Base-by-base conservation (phyloP, 2,113 vertebrate genomes). In the Trogon surrucura region DNA sequence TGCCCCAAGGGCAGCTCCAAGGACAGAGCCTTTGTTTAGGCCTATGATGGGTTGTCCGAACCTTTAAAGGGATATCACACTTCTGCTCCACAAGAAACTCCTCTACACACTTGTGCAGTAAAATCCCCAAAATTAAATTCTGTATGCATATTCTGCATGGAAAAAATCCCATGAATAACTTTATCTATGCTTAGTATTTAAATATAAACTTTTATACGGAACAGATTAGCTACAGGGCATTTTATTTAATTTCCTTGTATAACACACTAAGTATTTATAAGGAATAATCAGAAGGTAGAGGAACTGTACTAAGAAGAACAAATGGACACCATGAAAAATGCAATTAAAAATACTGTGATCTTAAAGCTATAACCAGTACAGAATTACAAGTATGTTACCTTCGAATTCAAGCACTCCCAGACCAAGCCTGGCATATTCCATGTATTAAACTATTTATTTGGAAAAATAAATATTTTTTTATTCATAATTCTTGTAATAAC, bases 221-320 rank as follows among this genome's bases (percentile, higher is more conserved):
- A 71, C 90, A 73, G 62, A 81, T 92, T 67, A 77, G 50, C 89
- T 80, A 56, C 10, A 92, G 73, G 44, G 36, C 80, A 91, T 91
- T 97, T 97, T 81, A 95, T 91, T 96, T 92, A 45, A 96, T 95
- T 96, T 96, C 78, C 88, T 65, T 83, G 67, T 80, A 74, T 34
- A 94, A 60, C n/a, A 32, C 47, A 92, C 83, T 79, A 89, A 91
- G 61, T 47, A 50, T 69, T n/a, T 67, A 45, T 38, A 86, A 90
- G 62, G 69, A 83, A 96, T 91, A 81, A 94, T 89, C 88, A 67
- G 78, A 58, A 80, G 48, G 65, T 72, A 67, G 29, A 38, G 48
- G 6, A 50, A 89, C n/a, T 34, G 58, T n/a, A 71, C 50, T 91
- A 81, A 77, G 73, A 51, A 80, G 77, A 96, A 97, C 93, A 96